These are phyloP conservation scores for Hepsetus odoe DNA, from an alignment of 2,113 vertebrate species.

Conservation along the genomic window DNA sequence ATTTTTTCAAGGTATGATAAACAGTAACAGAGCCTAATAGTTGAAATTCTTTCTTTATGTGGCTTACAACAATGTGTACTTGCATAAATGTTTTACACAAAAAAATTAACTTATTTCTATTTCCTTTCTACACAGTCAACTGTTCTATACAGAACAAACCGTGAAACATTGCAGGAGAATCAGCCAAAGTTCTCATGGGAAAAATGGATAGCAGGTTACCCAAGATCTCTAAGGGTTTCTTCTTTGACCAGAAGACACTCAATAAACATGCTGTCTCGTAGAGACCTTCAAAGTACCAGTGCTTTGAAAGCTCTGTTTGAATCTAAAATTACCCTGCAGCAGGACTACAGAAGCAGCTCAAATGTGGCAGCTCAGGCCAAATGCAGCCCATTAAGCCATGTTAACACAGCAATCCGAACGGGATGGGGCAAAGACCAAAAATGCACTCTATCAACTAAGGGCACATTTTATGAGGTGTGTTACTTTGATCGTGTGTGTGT, in stretches of 20 bases:
- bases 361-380: neutral
- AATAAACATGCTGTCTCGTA: constrained; percentile 63
- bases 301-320: constrained; percentile 72
- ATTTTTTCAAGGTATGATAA: constrained; percentile 68
- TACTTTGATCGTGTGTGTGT: neutral
- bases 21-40: neutral
- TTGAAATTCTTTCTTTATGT: neutral
- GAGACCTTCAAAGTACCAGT: constrained; percentile 46
- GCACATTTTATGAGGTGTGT: constrained; percentile 58
- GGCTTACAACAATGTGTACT: neutral
- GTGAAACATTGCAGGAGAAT: constrained; percentile 33
- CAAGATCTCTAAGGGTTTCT: constrained; percentile 28
- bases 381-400: constrained; percentile 5
- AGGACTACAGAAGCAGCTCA: constrained; percentile 53
- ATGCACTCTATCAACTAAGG: constrained; percentile 39
- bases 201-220: neutral
- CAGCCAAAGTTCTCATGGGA: constrained; percentile 46
- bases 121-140: constrained; percentile 19
- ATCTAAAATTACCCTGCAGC: constrained; percentile 61
- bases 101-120: neutral
- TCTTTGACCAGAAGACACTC: constrained; percentile 64
- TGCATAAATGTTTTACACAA: neutral
- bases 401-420: constrained; percentile 21
- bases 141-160: neutral
- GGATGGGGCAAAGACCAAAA: constrained; percentile 52